Percentiles rank a stretch among this genome's conserved stretches.
phyloP scores from a whole-genome alignment of 2,888 invertebrate genomes.

The Hetaerina titia region DNA sequence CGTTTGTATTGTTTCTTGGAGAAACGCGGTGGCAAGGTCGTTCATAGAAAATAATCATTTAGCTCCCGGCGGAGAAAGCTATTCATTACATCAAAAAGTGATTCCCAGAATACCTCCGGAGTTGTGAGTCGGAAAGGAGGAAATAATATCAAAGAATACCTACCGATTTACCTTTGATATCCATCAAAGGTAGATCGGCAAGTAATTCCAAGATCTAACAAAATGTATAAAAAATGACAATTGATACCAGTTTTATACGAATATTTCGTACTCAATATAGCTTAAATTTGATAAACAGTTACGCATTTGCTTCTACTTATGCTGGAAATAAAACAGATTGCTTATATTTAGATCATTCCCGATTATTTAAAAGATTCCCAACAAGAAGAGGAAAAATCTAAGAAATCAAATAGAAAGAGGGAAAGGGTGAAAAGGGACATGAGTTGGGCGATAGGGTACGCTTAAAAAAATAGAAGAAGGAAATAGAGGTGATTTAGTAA shows the following conservation, averaged over 20 bases:
- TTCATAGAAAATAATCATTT: too few species aligned
- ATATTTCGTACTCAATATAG: background rate
- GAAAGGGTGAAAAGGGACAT: background rate
- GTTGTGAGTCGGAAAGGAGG: too few species aligned
- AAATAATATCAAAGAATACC: too few species aligned
- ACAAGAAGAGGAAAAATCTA: background rate
- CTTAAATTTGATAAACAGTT: background rate
- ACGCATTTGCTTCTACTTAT: background rate
- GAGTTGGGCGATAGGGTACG: background rate
- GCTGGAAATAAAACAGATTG: background rate
- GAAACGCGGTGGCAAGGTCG: too few species aligned
- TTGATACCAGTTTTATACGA: background rate
- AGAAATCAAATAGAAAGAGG: background rate
- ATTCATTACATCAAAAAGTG: too few species aligned
- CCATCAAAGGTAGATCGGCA: background rate
- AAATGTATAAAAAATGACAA: background rate
- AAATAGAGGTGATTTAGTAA: conserved; percentile 4
- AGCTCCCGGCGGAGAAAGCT: too few species aligned
- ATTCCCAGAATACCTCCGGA: too few species aligned
- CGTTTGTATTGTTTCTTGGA: too few species aligned
- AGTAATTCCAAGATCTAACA: background rate
- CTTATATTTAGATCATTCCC: background rate
- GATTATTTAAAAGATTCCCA: background rate
- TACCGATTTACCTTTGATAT: background rate
- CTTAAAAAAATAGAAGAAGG: background rate